These are phyloP conservation scores for Tetraodon nigroviridis DNA, from an alignment of 2,113 vertebrate species.

Conservation along the genomic window DNA sequence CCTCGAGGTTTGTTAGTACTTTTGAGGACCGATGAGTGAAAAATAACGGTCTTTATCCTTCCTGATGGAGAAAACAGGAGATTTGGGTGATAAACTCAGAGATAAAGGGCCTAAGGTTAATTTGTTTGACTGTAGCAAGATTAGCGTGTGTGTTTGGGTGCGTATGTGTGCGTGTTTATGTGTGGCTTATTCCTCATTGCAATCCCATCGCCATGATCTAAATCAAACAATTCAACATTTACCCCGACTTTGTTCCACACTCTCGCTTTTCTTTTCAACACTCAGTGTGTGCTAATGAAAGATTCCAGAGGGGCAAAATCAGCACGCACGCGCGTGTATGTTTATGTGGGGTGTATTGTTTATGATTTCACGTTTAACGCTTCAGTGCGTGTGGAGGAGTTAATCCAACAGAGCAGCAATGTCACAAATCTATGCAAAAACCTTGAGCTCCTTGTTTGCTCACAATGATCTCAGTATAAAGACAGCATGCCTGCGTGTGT, in stretches of 20 bases:
- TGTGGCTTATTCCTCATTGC: neutral
- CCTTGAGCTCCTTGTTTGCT: constrained; percentile 7
- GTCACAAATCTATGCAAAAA: too few relatives aligned
- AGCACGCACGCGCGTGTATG: too few relatives aligned
- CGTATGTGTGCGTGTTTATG: neutral
- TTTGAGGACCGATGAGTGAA: constrained; percentile 6
- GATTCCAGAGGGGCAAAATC: too few relatives aligned
- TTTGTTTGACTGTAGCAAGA: constrained; percentile 1
- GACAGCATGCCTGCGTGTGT: neutral
- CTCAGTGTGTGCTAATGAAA: too few relatives aligned
- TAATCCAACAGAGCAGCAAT: constrained; percentile 32
- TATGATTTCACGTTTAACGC: too few relatives aligned
- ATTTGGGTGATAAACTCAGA: constrained; percentile 11
- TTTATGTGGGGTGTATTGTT: too few relatives aligned
- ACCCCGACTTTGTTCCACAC: too few relatives aligned
- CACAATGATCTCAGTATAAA: constrained; percentile 2
- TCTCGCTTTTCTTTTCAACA: too few relatives aligned
- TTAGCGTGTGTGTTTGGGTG: neutral
- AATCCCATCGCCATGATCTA: too few relatives aligned
- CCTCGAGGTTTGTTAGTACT: constrained; percentile 15
- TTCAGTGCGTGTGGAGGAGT: constrained; percentile 3
- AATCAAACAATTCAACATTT: too few relatives aligned
- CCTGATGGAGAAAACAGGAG: constrained; percentile 2
- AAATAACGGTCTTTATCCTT: neutral
- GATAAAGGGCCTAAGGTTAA: neutral